These are phyloP conservation scores for Poeciliopsis occidentalis DNA, from an alignment of 2,113 vertebrate species.

Conservation along the genomic window DNA sequence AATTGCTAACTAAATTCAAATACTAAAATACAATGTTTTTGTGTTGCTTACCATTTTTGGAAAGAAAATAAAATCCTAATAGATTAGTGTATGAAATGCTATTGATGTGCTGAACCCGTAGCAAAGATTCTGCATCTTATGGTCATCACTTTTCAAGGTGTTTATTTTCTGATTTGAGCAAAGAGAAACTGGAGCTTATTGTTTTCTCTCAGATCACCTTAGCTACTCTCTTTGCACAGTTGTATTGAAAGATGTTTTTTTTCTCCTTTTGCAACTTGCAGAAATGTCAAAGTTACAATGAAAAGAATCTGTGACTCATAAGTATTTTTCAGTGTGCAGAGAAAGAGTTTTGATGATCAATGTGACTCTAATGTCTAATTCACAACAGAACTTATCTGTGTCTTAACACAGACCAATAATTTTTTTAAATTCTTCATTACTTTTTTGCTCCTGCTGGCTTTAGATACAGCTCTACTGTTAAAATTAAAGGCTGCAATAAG, in stretches of 20 bases:
- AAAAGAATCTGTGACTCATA: slow-evolving; percentile 46
- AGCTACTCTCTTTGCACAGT: slow-evolving; percentile 29
- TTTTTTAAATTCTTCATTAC: slow-evolving; percentile 63
- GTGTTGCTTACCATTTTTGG: not conserved
- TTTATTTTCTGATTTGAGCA: slow-evolving; percentile 55
- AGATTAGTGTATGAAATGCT: not conserved
- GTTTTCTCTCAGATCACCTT: slow-evolving; percentile 45
- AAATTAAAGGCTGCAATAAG: slow-evolving; percentile 64
- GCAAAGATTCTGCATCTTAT: slow-evolving; percentile 2
- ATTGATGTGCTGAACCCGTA: not conserved
- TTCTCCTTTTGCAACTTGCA: slow-evolving; percentile 50
- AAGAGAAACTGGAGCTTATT: slow-evolving; percentile 46
- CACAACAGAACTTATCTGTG: slow-evolving; percentile 55
- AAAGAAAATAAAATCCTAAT: not conserved
- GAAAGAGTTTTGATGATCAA: slow-evolving; percentile 62
- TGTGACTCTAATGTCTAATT: slow-evolving; percentile 53
- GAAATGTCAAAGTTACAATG: slow-evolving; percentile 55
- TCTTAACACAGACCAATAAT: slow-evolving; percentile 65
- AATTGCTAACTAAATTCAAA: not conserved
- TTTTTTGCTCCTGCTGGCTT: slow-evolving; percentile 45
- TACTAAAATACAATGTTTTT: not conserved
- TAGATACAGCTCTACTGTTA: slow-evolving; percentile 50
- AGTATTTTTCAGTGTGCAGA: slow-evolving; percentile 59
- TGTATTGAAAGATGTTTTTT: slow-evolving; percentile 34
- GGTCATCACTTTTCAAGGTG: slow-evolving; percentile 38